Evolutionary conservation across 2,113 vertebrate genomes (phyloP).

Genomic region (Grantiella picta): DNA sequence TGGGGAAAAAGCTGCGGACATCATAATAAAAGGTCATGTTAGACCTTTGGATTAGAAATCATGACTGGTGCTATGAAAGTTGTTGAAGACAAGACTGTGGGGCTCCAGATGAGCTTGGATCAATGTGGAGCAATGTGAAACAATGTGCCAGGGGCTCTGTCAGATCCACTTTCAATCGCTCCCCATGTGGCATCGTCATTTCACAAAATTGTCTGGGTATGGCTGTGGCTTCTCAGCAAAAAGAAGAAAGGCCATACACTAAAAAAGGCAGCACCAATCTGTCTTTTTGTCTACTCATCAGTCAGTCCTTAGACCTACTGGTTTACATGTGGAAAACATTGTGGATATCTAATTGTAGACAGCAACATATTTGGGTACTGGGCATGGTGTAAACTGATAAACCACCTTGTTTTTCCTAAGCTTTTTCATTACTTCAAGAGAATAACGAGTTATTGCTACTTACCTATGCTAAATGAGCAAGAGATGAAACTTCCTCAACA

Average conservation of each 20-base stretch:
- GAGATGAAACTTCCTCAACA: slow-evolving; percentile 13
- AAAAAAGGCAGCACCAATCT: background rate
- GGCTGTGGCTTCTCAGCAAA: background rate
- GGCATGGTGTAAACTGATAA: background rate
- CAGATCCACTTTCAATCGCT: background rate
- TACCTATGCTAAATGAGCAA: slow-evolving; percentile 57
- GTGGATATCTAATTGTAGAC: background rate
- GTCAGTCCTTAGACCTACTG: background rate
- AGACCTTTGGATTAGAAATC: background rate
- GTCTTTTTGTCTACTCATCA: background rate
- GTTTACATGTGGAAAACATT: background rate
- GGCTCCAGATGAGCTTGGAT: background rate
- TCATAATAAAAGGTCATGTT: background rate
- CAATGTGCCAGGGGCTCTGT: background rate
- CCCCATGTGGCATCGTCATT: rapidly evolving
- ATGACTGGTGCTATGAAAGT: background rate
- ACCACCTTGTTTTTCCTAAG: background rate
- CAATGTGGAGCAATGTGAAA: rapidly evolving
- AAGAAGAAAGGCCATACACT: background rate
- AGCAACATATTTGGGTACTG: background rate
- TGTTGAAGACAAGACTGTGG: background rate
- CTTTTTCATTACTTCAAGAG: background rate
- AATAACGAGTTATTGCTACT: slow-evolving; percentile 28
- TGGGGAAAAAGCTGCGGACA: background rate
- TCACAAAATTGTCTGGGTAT: background rate